phyloP scores from a whole-genome alignment of 2,113 vertebrate species.

The Excalfactoria chinensis region DNA sequence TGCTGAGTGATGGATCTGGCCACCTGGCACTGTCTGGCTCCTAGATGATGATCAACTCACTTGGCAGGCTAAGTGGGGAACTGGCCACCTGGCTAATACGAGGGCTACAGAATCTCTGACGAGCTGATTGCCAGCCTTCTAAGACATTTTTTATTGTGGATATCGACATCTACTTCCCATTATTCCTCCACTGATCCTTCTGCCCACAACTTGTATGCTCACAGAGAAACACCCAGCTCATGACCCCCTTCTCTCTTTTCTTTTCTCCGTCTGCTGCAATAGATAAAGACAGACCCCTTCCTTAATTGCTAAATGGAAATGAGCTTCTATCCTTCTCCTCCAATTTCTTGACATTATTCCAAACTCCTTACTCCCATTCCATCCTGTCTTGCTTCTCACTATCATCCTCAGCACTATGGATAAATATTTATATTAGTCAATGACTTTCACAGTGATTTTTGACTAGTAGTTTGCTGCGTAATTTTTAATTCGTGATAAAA shows the following conservation, averaged over 20 bases:
- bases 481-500: neutral
- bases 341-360: slow-evolving; percentile 2
- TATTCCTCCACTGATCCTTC: neutral
- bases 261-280: neutral
- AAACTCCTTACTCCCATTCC: neutral
- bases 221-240: neutral
- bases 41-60: neutral
- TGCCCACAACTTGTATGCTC: neutral
- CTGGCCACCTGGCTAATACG: slow-evolving; percentile 65
- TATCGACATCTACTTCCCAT: neutral
- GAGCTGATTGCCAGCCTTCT: neutral
- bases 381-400: neutral
- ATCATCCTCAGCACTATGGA: neutral
- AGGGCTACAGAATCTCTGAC: neutral
- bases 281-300: neutral
- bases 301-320: slow-evolving; percentile 10
- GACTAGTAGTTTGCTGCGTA: neutral
- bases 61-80: slow-evolving; percentile 57
- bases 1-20: slow-evolving; percentile 46
- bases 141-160: neutral
- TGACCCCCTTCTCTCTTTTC: neutral
- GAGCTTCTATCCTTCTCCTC: neutral
- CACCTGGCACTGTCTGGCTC: slow-evolving; percentile 72
- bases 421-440: neutral
- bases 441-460: neutral